Evolutionary conservation across 2,797 vertebrate genomes (phyloP).

Genomic region (Urosaurus nigricauda): DNA sequence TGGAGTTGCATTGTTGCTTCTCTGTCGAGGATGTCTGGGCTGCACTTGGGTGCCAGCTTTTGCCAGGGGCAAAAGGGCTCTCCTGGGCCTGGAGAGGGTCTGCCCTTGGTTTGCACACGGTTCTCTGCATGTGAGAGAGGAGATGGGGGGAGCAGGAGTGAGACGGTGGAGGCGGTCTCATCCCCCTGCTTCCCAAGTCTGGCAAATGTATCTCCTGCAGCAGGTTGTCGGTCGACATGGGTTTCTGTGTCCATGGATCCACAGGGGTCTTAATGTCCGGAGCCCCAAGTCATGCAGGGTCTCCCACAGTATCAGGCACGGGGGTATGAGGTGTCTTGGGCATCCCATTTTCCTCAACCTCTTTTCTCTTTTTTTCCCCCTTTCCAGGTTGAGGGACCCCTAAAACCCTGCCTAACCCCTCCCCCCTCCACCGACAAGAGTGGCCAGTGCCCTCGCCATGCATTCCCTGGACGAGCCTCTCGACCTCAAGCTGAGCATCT

Average conservation of each 20-base stretch:
- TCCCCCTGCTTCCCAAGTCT: too few relatives aligned
- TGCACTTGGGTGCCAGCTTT: too few relatives aligned
- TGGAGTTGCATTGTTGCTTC: too few relatives aligned
- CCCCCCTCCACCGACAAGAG: conserved; percentile 8
- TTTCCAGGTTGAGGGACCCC: not conserved
- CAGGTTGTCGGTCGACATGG: not conserved
- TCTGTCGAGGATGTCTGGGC: too few relatives aligned
- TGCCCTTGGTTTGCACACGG: not conserved
- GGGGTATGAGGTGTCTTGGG: not conserved
- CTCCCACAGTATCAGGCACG: too few relatives aligned
- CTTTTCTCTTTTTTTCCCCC: too few relatives aligned
- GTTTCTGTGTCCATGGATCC: not conserved
- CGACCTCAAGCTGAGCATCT: conserved; percentile 91
- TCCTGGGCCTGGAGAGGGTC: not conserved
- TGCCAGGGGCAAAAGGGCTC: not conserved
- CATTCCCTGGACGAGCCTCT: conserved; percentile 94
- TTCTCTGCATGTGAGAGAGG: not conserved
- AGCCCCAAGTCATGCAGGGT: too few relatives aligned
- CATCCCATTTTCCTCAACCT: not conserved
- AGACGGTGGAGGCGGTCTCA: too few relatives aligned
- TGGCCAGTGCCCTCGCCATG: conserved; percentile 78
- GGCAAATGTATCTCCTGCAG: too few relatives aligned
- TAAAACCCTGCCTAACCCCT: too few relatives aligned
- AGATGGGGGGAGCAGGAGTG: too few relatives aligned
- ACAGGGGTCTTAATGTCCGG: not conserved